A percentile compares a stretch with the other conserved stretches of the same genome.
These are phyloP conservation scores for Stegophylla sp. DNA, from an alignment of 2,888 invertebrate genomes.

Conservation along the genomic window DNA sequence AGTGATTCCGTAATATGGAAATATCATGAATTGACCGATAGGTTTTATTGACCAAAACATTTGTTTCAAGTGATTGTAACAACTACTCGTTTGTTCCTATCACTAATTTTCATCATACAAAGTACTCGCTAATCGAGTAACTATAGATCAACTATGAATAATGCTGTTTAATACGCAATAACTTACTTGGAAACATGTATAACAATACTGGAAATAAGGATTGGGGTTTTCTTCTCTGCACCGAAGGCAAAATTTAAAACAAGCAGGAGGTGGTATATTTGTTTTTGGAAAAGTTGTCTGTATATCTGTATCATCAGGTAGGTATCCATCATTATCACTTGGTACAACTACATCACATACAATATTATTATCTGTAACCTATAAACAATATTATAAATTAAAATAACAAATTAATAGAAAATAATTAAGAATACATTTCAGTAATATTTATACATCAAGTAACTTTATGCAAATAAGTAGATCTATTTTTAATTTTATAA, in stretches of 20 bases:
- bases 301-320: conserved; percentile 9
- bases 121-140: too few relatives aligned
- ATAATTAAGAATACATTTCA: too few relatives aligned
- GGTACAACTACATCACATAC: not conserved
- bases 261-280: not conserved
- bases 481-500: too few relatives aligned
- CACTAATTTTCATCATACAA: too few relatives aligned
- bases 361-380: not conserved
- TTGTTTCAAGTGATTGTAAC: too few relatives aligned
- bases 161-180: not conserved
- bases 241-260: not conserved
- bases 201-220: conserved; percentile 40
- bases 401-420: not conserved
- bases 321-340: not conserved
- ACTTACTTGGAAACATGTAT: conserved; percentile 30
- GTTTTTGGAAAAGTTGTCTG: not conserved
- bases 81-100: too few relatives aligned
- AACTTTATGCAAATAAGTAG: too few relatives aligned
- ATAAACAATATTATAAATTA: not conserved
- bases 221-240: not conserved
- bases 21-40: too few relatives aligned
- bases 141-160: too few relatives aligned
- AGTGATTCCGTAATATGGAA: too few relatives aligned
- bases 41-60: too few relatives aligned
- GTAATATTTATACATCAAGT: too few relatives aligned